These are phyloP conservation scores for Nasonia giraulti DNA, from an alignment of 1,140 invertebrate species.

Conservation along the genomic window DNA sequence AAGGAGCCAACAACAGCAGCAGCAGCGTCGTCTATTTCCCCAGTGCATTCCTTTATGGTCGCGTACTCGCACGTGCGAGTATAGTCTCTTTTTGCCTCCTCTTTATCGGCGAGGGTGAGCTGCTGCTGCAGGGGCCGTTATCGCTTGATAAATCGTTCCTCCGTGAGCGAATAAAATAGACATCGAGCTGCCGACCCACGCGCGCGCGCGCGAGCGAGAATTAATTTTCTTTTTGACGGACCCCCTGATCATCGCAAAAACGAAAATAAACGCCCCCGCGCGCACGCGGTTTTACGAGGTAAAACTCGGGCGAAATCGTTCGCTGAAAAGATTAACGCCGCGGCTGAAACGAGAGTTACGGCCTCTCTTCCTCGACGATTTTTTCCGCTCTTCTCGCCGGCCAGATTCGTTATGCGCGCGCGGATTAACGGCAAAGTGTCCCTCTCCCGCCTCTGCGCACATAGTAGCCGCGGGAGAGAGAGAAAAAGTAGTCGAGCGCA, in stretches of 20 bases:
- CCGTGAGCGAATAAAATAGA: constrained; percentile 23
- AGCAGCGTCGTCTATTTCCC: constrained; percentile 55
- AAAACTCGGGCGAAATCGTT: constrained; percentile 11
- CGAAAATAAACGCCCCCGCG: neutral
- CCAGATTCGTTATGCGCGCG: neutral
- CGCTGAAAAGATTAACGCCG: constrained; percentile 40
- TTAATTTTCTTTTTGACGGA: constrained; percentile 42
- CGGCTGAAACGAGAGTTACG: neutral
- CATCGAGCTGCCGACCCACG: neutral
- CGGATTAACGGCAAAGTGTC: constrained; percentile 22
- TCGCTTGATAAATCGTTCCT: constrained; percentile 44
- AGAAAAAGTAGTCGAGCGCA: constrained; percentile 55
- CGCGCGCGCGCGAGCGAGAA: constrained; percentile 6
- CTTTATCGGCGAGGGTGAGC: constrained; percentile 21
- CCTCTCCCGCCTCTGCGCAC: neutral
- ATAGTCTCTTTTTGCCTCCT: neutral
- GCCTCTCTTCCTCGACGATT: neutral
- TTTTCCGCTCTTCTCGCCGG: neutral
- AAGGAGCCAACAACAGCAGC: constrained; percentile 32
- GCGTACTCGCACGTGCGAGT: constrained; percentile 11
- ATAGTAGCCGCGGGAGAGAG: neutral
- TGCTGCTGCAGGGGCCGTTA: constrained; percentile 15
- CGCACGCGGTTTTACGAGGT: constrained; percentile 7
- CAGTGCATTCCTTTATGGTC: constrained; percentile 54
- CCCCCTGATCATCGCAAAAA: neutral